phyloP scores from a whole-genome alignment of 2,888 invertebrate species.

The Caenorhabditis sp. region DNA sequence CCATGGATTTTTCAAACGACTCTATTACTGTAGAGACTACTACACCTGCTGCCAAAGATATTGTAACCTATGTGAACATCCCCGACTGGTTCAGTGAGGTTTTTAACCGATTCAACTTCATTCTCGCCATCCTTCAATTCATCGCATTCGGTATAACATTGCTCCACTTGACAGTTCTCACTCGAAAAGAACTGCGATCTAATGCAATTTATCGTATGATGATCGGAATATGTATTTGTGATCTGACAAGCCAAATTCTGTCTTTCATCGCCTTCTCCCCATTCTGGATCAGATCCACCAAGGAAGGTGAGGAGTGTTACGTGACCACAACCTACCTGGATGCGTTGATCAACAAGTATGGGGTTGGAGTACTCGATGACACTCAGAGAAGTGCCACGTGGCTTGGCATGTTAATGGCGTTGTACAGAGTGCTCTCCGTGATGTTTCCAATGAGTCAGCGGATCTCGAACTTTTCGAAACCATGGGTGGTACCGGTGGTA shows the following conservation, averaged over 20 bases:
- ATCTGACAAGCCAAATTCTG: neutral
- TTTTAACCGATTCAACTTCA: too few species aligned
- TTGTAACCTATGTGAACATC: too few species aligned
- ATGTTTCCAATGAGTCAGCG: slow-evolving; percentile 32
- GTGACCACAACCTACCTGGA: slow-evolving; percentile 13
- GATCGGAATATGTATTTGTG: slow-evolving; percentile 29
- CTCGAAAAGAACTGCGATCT: slow-evolving; percentile 22
- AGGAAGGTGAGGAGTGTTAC: slow-evolving; percentile 17
- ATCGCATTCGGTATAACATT: neutral
- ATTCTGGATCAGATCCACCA: slow-evolving; percentile 11
- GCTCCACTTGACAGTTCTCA: slow-evolving; percentile 13
- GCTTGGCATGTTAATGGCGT: slow-evolving; percentile 8
- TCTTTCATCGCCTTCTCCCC: slow-evolving; percentile 14
- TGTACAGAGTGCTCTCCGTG: slow-evolving; percentile 22
- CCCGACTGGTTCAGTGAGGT: too few species aligned
- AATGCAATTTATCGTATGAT: slow-evolving; percentile 28
- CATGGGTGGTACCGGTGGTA: neutral
- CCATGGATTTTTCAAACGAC: too few species aligned
- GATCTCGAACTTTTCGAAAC: slow-evolving; percentile 6
- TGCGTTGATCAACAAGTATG: slow-evolving; percentile 4
- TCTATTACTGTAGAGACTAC: too few species aligned
- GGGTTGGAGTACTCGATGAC: slow-evolving; percentile 1
- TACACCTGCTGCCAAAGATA: too few species aligned
- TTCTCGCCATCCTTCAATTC: slow-evolving; percentile 7
- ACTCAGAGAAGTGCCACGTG: slow-evolving; percentile 23